Percentiles rank a stretch among this genome's conserved stretches.
phyloP scores from a whole-genome alignment of 2,888 invertebrate species.

The Nemapogon koenigi region DNA sequence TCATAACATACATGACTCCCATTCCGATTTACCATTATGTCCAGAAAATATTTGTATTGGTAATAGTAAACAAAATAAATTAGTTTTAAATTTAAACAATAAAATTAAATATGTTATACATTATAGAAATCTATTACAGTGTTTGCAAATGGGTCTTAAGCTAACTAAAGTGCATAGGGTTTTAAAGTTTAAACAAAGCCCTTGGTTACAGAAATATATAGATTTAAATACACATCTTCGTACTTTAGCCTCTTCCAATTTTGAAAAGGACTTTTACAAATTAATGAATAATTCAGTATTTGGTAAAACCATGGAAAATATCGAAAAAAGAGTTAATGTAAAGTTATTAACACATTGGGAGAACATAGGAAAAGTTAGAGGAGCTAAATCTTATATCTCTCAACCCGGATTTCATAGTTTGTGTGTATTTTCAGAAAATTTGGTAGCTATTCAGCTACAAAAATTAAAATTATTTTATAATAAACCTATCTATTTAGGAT shows the following conservation, averaged over 20 bases:
- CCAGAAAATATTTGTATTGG: conserved; percentile 9
- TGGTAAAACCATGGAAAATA: conserved; percentile 31
- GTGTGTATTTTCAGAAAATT: conserved; percentile 24
- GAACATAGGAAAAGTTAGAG: conserved; percentile 19
- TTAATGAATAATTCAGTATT: conserved; percentile 32
- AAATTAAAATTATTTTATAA: conserved; percentile 16
- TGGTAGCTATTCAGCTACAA: conserved; percentile 21
- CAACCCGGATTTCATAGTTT: conserved; percentile 26
- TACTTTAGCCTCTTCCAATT: conserved; percentile 22
- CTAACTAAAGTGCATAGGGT: conserved; percentile 25
- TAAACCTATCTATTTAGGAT: conserved; percentile 19
- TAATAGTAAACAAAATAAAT: conserved; percentile 14
- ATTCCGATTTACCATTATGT: conserved; percentile 15
- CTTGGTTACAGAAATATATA: conserved; percentile 31
- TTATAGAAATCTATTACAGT: conserved; percentile 22
- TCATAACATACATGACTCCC: conserved; percentile 19
- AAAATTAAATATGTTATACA: conserved; percentile 23
- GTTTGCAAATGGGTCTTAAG: conserved; percentile 20
- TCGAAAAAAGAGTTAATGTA: conserved; percentile 25
- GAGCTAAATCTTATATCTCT: conserved; percentile 20
- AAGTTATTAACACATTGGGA: conserved; percentile 26
- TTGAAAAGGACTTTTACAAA: conserved; percentile 35
- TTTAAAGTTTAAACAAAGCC: conserved; percentile 28
- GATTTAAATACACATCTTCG: conserved; percentile 30
- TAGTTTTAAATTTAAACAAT: conserved; percentile 18